Evolutionary conservation across 2,113 vertebrate genomes (phyloP), one percentile per base, ranked within the genome.

Genomic region (Hucho hucho): DNA sequence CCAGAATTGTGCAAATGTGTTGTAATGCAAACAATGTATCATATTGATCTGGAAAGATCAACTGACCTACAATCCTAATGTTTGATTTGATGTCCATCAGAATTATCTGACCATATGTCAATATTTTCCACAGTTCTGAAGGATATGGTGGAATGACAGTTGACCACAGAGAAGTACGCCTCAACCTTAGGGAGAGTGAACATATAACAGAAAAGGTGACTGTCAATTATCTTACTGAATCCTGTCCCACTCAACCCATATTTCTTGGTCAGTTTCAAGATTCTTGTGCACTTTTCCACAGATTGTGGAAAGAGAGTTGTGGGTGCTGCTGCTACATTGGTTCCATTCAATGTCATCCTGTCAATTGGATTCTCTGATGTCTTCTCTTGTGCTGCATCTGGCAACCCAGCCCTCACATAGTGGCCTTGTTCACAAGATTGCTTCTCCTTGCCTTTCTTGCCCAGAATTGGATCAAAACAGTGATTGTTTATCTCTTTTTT

Each of bases 181-280:
- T 92, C 28, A 79, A 83, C 25, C 64, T 92, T 18, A 91, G 75
- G 80, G 92, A 94, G 74, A 84, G 85, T 58, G 89, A 92, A 79
- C 87, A 90, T 74, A 61, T 89, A 67, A 81, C 65, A 69, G 79
- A 89, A 68, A 90, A 93, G 89, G 93, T 93, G 69, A 13, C 6
- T 49, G 16, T 46, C 20, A n/a, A 28, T 64, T 20, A 13, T 53
- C 13, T 47, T 26, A 16, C 47, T 64, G 18, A 1, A 2, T 37
- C 37, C 37, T 9, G 37, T 37, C 12, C 43, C 13, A 59, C 43
- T 46, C 32, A n/a, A 47, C 5, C 7, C 9, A 28, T n/a, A 72
- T 16, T 49, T 49, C 47, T 49, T 49, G 47, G 25, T 37, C 26
- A 37, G 18, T 37, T 5, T 20, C 6, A 25, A 53, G 58, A 22